Conservation (phyloP, 1,140 invertebrate genomes). For the Drosophila asahinai region DNA sequence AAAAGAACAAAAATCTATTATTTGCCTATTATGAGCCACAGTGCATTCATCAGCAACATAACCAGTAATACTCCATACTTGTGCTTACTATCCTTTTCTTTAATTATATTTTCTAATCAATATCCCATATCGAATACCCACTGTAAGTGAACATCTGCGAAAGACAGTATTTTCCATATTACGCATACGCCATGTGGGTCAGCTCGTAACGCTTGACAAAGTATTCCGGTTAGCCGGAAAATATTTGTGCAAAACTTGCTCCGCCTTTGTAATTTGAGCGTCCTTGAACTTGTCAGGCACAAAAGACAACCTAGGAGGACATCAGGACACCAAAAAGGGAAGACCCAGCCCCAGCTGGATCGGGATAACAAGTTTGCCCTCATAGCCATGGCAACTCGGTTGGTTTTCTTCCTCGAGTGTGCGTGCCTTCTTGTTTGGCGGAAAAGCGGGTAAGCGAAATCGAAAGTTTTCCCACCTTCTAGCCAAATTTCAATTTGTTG, state of each 20-base stretch:
- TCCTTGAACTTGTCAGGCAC: constrained; percentile 74
- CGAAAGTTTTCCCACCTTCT: constrained; percentile 43
- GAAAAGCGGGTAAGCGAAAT: constrained; percentile 34
- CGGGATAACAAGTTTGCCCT: constrained; percentile 68
- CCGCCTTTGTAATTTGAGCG: constrained; percentile 45
- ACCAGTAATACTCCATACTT: no score
- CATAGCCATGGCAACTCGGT: constrained; percentile 66
- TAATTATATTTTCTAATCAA: neutral
- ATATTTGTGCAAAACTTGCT: constrained; percentile 12
- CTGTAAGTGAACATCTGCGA: constrained; percentile 24
- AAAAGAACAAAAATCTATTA: neutral
- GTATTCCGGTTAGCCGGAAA: constrained; percentile 12
- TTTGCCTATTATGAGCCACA: no score
- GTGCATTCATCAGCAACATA: no score
- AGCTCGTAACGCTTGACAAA: constrained; percentile 50
- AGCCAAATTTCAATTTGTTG: constrained; percentile 40
- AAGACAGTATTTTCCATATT: constrained; percentile 21
- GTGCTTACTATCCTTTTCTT: neutral
- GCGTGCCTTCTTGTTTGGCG: constrained; percentile 28
- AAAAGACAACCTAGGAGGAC: constrained; percentile 8
- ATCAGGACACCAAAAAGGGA: constrained; percentile 1
- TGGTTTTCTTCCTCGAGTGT: constrained; percentile 34
- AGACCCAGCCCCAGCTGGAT: constrained; percentile 37
- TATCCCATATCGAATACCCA: neutral
- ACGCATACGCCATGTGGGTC: constrained; percentile 60